Evolutionary conservation across 2,797 vertebrate genomes (phyloP), one percentile per base, ranked within the genome.

Genomic region (Aeoliscus strigatus): DNA sequence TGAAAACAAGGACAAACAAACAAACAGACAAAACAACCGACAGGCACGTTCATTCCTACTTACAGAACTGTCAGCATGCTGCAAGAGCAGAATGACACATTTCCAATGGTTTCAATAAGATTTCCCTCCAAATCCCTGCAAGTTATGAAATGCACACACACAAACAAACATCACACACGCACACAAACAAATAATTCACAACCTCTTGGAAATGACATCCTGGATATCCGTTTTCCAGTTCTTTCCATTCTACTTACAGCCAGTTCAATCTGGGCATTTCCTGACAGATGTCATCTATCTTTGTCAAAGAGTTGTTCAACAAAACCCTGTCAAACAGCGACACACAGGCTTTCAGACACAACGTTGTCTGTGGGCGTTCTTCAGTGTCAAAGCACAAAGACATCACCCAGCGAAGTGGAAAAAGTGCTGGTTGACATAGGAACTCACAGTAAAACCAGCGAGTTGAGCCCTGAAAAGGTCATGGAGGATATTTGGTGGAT

Each of bases 361-460:
- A 23, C 21, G 8, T n/a, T n/a, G n/a, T n/a, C n/a, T n/a, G n/a
- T n/a, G n/a, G n/a, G n/a, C n/a, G n/a, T n/a, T n/a, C n/a, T n/a
- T n/a, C n/a, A n/a, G n/a, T n/a, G n/a, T n/a, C n/a, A n/a, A n/a
- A n/a, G n/a, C n/a, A n/a, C n/a, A n/a, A 37, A 2, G 36, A 59
- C 12, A 38, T 32, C 8, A 54, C n/a, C n/a, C 26, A 41, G 3
- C 0, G 24, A 29, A 51, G 2, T 5, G 0, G 14, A 11, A 31
- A 8, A n/a, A 13, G 15, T 24, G 9, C 3, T 24, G 11, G 4
- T 31, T 41, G 31, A 14, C 4, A 39, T 26, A n/a, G n/a, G 38
- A 85, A 92, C 93, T 95, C 86, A 97, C 94, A 98, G 72, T 44
- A 98, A 84, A 70, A 96, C 91, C n/a, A 98, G 90, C 0, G 94